These are phyloP conservation scores for Chiloscyllium plagiosum DNA, from an alignment of 2,113 vertebrate genomes.

Conservation along the genomic window DNA sequence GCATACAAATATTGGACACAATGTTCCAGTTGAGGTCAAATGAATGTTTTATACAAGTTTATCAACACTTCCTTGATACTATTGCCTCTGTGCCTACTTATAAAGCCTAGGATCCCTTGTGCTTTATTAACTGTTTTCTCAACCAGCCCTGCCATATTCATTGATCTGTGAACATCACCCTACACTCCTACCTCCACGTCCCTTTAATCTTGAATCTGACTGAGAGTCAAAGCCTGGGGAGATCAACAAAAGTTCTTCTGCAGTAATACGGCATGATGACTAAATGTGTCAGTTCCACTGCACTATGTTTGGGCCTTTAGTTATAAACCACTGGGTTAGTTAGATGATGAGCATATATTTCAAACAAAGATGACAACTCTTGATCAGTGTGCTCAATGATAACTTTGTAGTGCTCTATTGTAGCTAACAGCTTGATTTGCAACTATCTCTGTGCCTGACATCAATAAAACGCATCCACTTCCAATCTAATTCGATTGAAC, in stretches of 20 bases:
- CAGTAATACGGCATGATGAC: background rate
- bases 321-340: background rate
- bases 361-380: background rate
- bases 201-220: background rate
- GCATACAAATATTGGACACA: too few species aligned
- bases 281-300: background rate
- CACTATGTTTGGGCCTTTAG: background rate
- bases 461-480: background rate
- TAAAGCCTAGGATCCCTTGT: too few species aligned
- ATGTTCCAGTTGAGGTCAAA: too few species aligned
- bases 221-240: background rate
- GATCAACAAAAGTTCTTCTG: background rate
- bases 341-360: background rate
- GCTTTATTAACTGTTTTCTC: too few species aligned
- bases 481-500: slow-evolving; percentile 24
- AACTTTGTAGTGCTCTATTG: background rate
- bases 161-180: too few species aligned
- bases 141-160: too few species aligned
- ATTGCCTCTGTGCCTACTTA: too few species aligned
- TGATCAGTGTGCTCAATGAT: background rate
- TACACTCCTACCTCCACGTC: too few species aligned
- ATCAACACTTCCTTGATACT: too few species aligned
- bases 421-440: background rate
- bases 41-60: too few species aligned
- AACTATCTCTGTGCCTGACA: background rate